Percentiles rank a stretch among this genome's conserved stretches.
Evolutionary conservation across 1,140 invertebrate genomes (phyloP).

Genomic region (Drosophila kohkoa): DNA sequence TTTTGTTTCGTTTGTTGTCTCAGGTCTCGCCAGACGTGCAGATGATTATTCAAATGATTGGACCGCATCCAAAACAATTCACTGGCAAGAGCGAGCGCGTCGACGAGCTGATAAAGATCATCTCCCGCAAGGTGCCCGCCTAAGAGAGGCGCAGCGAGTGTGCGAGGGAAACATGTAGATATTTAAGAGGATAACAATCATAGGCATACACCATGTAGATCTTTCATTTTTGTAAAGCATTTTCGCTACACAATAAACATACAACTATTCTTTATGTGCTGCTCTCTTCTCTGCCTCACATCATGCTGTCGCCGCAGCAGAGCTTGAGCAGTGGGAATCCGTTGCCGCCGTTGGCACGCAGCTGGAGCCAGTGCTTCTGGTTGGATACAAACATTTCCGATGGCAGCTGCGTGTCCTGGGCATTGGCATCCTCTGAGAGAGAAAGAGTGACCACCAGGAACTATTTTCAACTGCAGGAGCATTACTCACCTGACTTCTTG

Average conservation of each 20-base stretch:
- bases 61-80: slow-evolving; percentile 94
- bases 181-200: slow-evolving; percentile 47
- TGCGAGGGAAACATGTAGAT: background rate
- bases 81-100: slow-evolving; percentile 92
- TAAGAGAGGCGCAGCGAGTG: slow-evolving; percentile 36
- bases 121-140: slow-evolving; percentile 87
- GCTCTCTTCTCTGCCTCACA: slow-evolving; percentile 42
- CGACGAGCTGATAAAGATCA: slow-evolving; percentile 92
- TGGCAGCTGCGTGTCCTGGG: slow-evolving; percentile 87
- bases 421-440: slow-evolving; percentile 64
- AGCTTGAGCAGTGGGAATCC: slow-evolving; percentile 74
- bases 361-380: slow-evolving; percentile 93
- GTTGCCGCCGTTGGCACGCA: slow-evolving; percentile 86
- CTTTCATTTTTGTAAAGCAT: slow-evolving; percentile 76
- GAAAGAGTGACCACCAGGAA: background rate
- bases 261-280: slow-evolving; percentile 68
- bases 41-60: slow-evolving; percentile 95
- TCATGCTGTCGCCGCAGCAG: slow-evolving; percentile 70
- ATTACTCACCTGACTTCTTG: slow-evolving; percentile 62
- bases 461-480: too few relatives aligned
- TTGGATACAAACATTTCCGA: slow-evolving; percentile 96
- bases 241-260: slow-evolving; percentile 80
- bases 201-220: slow-evolving; percentile 65
- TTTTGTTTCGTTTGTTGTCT: slow-evolving; percentile 21
- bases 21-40: slow-evolving; percentile 90